phyloP scores from a whole-genome alignment of 2,113 vertebrate species.

The Pachyramphus minor region DNA sequence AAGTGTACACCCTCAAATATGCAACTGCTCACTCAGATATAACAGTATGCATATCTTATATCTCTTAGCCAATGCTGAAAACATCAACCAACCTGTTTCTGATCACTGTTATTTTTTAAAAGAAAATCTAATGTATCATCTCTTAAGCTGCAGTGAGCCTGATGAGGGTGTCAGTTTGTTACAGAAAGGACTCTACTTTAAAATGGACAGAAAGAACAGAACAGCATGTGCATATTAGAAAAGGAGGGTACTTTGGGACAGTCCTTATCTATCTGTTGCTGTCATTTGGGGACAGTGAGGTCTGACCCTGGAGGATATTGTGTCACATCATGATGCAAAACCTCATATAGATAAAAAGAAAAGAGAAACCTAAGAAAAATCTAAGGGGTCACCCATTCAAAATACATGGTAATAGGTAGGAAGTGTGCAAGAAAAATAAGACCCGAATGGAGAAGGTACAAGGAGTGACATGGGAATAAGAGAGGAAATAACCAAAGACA shows the following conservation, averaged over 20 bases:
- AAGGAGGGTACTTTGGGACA: not conserved
- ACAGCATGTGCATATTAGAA: not conserved
- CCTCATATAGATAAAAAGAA: not conserved
- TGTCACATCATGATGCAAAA: not conserved
- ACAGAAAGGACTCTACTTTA: not conserved
- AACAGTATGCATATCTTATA: accelerated
- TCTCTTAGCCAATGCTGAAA: not conserved
- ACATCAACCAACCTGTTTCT: not conserved
- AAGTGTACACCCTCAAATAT: not conserved
- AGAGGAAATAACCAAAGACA: not conserved
- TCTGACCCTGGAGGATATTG: not conserved
- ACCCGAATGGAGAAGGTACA: not conserved
- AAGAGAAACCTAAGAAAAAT: not conserved
- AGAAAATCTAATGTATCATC: not conserved
- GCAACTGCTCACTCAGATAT: not conserved
- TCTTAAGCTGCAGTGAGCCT: not conserved
- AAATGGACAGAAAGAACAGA: not conserved
- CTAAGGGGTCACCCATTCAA: not conserved
- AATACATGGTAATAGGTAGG: not conserved
- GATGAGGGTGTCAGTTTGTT: not conserved
- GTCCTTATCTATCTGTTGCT: not conserved
- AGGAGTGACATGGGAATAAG: not conserved
- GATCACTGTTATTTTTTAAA: not conserved
- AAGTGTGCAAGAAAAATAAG: not conserved
- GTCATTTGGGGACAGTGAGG: not conserved